Evolutionary conservation across 2,797 vertebrate genomes (phyloP), one percentile per base, ranked within the genome.

Genomic region (Anas acuta): DNA sequence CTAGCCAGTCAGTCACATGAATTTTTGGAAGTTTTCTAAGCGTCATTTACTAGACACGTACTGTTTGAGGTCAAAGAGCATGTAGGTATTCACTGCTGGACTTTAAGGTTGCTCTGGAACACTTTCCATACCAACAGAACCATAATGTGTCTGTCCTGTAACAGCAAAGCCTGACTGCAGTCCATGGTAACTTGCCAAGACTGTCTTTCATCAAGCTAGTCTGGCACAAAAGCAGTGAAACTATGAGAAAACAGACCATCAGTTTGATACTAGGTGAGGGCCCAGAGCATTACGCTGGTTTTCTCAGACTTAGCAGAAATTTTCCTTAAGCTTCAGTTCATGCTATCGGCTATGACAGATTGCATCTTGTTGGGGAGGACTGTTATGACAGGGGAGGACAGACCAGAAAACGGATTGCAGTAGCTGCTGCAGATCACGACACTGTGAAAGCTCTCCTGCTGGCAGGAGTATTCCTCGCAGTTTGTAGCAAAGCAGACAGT

Each of bases 391-490:
- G 18, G 15, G 23, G 32, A 67, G n/a, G n/a, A 86, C 18, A 37
- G 8, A 84, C 7, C 28, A 89, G 62, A 75, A 72, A 87, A 75
- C 2, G 0, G 66, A 60, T 57, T 39, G 32, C 33, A 91, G 78
- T 62, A 78, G 64, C 37, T 84, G 75, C 43, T 84, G n/a, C 35
- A 69, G 69, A 56, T 69, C 13, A 11, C 35, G 73, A n/a, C n/a
- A 23, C 18, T 72, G 54, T 79, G 47, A 85, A 92, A 92, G 43
- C 30, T 84, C 64, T 89, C 43, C 71, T 64, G 51, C 67, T 56
- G 47, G 67, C 88, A 74, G 41, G 32, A 53, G 28, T 56, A 41
- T n/a, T 91, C 41, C 71, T 91, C 33, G 39, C 41, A 37, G 43
- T 21, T 41, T 72, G 60, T 7, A 91, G 78, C 1, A 1, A 75